phyloP scores from a whole-genome alignment of 2,888 invertebrate species.

The Synergus gifuensis region DNA sequence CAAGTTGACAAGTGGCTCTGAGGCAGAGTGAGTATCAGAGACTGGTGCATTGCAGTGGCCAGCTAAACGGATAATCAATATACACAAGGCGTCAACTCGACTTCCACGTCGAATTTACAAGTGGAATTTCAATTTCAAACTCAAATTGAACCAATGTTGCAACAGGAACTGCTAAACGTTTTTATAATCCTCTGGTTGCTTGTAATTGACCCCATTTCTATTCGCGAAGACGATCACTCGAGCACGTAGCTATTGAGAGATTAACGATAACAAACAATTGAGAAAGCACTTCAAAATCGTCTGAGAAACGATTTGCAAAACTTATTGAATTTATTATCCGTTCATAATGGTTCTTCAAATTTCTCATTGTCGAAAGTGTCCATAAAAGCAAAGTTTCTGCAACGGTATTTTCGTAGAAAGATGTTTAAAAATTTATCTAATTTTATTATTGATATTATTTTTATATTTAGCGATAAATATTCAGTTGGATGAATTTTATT shows the following conservation, averaged over 20 bases:
- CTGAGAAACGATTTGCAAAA: background rate
- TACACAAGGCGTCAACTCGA: slow-evolving; percentile 69
- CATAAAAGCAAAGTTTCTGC: too few species aligned
- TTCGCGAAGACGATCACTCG: slow-evolving; percentile 56
- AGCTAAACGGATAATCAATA: slow-evolving; percentile 71
- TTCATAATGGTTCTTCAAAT: background rate
- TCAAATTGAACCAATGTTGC: slow-evolving; percentile 42
- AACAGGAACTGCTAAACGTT: background rate
- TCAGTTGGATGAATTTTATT: too few species aligned
- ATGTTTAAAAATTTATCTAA: too few species aligned
- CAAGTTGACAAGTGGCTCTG: slow-evolving; percentile 64
- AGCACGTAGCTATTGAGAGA: slow-evolving; percentile 61
- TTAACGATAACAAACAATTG: slow-evolving; percentile 61
- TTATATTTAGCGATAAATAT: too few species aligned
- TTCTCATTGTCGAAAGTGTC: too few species aligned
- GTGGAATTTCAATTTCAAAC: slow-evolving; percentile 48
- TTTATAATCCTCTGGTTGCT: slow-evolving; percentile 45
- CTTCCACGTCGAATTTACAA: slow-evolving; percentile 62
- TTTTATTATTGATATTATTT: too few species aligned
- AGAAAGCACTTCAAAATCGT: slow-evolving; percentile 7
- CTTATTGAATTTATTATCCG: background rate
- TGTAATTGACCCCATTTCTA: slow-evolving; percentile 64
- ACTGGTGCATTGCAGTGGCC: slow-evolving; percentile 73
- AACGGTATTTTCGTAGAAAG: too few species aligned
- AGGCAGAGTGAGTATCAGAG: slow-evolving; percentile 56